These are phyloP conservation scores for Megaptera novaeangliae DNA, from an alignment of 2,113 vertebrate genomes.

Conservation along the genomic window DNA sequence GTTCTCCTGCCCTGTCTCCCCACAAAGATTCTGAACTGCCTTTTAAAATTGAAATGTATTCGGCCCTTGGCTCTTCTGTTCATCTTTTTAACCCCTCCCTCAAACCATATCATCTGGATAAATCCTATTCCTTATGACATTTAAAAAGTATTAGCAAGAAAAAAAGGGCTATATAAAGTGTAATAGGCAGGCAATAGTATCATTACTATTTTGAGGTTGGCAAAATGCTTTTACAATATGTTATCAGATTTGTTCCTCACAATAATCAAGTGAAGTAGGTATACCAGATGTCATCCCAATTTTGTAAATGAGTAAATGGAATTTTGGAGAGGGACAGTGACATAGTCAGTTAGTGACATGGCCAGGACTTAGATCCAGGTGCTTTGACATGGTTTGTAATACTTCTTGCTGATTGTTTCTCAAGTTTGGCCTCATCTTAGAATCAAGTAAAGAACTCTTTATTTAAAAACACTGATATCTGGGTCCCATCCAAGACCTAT, in stretches of 20 bases:
- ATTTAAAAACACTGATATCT: neutral
- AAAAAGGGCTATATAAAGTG: neutral
- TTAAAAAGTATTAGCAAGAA: neutral
- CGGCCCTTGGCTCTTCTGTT: neutral
- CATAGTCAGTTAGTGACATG: neutral
- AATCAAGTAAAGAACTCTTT: neutral
- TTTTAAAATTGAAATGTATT: conserved; percentile 21
- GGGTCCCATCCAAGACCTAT: neutral
- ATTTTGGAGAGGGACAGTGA: neutral
- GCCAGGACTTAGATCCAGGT: neutral
- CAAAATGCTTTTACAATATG: conserved; percentile 3
- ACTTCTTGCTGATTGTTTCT: conserved; percentile 5
- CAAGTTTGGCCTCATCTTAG: conserved; percentile 13
- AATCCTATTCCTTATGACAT: neutral
- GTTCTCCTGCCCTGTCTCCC: neutral
- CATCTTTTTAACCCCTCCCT: neutral
- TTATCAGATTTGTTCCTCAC: neutral
- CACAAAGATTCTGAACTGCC: neutral
- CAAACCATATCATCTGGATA: neutral
- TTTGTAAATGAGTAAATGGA: conserved; percentile 10
- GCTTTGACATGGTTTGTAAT: neutral
- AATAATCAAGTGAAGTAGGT: neutral
- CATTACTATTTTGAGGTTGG: neutral
- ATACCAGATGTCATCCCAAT: neutral
- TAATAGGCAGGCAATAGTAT: neutral